A percentile compares a stretch with the other conserved stretches of the same genome.
phyloP scores from a whole-genome alignment of 2,797 vertebrate species.

The Gymnothorax reevesii region DNA sequence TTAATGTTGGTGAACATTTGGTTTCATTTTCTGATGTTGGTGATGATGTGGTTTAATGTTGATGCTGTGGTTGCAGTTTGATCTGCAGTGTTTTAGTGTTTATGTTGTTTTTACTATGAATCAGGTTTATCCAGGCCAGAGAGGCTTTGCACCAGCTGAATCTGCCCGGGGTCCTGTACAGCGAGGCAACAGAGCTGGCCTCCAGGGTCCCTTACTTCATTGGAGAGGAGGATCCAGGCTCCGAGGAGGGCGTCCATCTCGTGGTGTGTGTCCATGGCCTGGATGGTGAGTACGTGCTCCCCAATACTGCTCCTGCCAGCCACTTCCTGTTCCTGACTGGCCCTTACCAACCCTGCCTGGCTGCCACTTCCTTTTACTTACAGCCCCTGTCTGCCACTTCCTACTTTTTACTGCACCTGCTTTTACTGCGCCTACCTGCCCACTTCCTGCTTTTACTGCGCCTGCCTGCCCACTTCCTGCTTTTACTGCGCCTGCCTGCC shows the following conservation, averaged over 20 bases:
- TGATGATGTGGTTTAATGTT: not conserved
- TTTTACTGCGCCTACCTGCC: no score
- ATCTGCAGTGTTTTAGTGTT: no score
- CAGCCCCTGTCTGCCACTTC: no score
- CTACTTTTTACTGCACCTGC: no score
- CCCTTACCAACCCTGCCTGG: no score
- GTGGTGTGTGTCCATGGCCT: constrained; percentile 96
- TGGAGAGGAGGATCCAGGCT: constrained; percentile 86
- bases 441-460: no score
- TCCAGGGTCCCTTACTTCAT: constrained; percentile 94
- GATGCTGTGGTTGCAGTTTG: not conserved
- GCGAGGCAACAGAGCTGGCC: constrained; percentile 87
- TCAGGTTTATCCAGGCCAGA: constrained; percentile 91
- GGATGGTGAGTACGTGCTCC: constrained; percentile 76
- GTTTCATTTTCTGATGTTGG: not conserved
- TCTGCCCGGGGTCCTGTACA: constrained; percentile 95
- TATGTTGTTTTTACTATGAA: constrained; percentile 41
- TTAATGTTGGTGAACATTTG: no score
- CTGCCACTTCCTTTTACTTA: no score
- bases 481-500: no score
- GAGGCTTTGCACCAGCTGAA: constrained; percentile 91
- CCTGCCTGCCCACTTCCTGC: no score
- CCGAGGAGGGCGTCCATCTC: constrained; percentile 92
- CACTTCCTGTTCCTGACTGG: not conserved
- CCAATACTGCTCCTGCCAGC: not conserved